Evolutionary conservation across 2,113 vertebrate species (phyloP).

Genomic region (Mus spicilegus): DNA sequence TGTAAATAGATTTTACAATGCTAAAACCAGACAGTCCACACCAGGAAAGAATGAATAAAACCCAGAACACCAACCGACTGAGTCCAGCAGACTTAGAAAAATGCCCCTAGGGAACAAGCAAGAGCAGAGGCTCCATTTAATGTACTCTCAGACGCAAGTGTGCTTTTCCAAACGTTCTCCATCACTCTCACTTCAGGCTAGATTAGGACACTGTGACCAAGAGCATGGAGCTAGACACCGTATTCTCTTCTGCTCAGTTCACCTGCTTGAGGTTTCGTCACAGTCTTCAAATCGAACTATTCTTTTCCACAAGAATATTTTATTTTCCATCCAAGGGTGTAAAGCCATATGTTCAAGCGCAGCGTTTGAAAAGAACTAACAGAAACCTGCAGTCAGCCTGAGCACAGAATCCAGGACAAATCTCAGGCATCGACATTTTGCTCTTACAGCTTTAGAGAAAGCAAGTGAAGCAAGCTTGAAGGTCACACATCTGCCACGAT

Average conservation of each 20-base stretch:
- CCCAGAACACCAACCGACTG: background rate
- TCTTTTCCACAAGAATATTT: background rate
- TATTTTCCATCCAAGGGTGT: background rate
- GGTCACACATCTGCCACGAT: background rate
- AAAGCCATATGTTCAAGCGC: constrained; percentile 2
- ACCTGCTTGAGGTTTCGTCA: background rate
- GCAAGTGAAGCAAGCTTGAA: background rate
- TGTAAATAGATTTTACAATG: constrained; percentile 6
- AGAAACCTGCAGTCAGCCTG: background rate
- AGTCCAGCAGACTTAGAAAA: background rate
- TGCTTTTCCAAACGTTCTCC: background rate
- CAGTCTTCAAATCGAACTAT: background rate
- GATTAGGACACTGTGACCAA: background rate
- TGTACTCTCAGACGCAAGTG: background rate
- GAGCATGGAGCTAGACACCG: background rate
- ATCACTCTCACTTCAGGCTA: background rate
- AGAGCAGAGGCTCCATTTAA: background rate
- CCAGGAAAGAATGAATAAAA: background rate
- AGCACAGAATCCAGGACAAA: background rate
- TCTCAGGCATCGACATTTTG: background rate
- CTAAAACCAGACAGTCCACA: background rate
- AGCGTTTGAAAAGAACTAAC: background rate
- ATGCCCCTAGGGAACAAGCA: background rate
- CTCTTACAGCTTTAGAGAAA: background rate
- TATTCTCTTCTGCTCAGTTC: background rate